Evolutionary conservation across 1,140 invertebrate species (phyloP), one percentile per base, ranked within the genome.

Genomic region (Meloidogyne exigua): DNA sequence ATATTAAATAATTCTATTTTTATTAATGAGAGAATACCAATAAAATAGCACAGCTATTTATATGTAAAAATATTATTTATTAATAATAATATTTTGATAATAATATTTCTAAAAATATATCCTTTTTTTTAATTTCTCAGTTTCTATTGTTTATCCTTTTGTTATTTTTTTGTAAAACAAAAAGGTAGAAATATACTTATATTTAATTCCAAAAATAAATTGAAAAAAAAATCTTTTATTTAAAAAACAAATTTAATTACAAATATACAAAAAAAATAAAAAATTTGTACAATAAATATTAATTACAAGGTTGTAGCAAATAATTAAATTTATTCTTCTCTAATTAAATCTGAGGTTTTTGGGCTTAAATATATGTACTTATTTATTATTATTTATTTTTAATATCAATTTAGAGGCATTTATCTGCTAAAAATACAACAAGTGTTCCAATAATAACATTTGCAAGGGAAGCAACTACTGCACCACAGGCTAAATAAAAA

Each of bases 401-500:
- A 39, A 39, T 39, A 39, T 39, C 10, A 0, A 39, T 7, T 39
- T 39, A 39, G 3, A 39, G 36, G 36, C 79, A 80, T 57, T 80
- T 81, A 67, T 80, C 81, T 4, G 81, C 79, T 26, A 80, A 32
- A 69, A 72, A 82, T 13, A 81, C 74, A 26, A 70, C 64, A 78
- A 80, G 68, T 11, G 80, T 65, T 42, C 80, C 80, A 25, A 81
- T 39, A 26, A 82, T 70, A 15, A 81, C 28, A 42, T 77, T 79
- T 10, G 72, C 68, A 39, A 82, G n/a, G 2, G 72, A 71, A 26
- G 63, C 64, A 12, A 69, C 79, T 13, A 72, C 42, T 11, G 81
- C 82, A 36, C 82, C 81, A 66, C 65, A 39, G 2, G 69, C 78
- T 39, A 82, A 15, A 63, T 79, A 82, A 49, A 82, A 83, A 23